Conservation (phyloP, 1,140 invertebrate genomes). For the Polypedilum pembai region DNA sequence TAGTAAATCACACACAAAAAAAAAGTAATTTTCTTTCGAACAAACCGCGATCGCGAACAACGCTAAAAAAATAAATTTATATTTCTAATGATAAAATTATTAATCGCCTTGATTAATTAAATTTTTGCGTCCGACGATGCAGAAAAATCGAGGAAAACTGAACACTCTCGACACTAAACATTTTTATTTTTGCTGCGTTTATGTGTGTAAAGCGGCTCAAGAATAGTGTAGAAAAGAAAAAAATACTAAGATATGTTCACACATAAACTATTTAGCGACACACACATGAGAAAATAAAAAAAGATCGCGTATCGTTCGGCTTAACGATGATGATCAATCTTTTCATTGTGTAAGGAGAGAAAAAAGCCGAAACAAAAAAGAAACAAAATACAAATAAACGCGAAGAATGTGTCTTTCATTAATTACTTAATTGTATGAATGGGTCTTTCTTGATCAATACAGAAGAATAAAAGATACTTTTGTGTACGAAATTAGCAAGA, state of each 20-base stretch:
- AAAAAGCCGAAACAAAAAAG: background rate
- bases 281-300: background rate
- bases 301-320: constrained; percentile 2
- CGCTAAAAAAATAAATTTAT: background rate
- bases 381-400: too few relatives aligned
- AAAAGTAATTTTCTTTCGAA: background rate
- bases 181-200: background rate
- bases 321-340: background rate
- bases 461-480: background rate
- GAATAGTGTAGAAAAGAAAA: background rate
- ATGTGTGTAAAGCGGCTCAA: constrained; percentile 7
- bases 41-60: constrained; percentile 7
- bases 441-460: background rate
- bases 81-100: background rate
- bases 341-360: background rate
- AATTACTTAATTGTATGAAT: constrained; percentile 8
- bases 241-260: too few relatives aligned
- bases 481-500: background rate
- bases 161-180: background rate
- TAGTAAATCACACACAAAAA: constrained; percentile 5
- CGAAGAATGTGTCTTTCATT: background rate
- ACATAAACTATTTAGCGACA: background rate
- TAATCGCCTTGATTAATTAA: background rate
- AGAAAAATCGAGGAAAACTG: constrained; percentile 21
- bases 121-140: constrained; percentile 24